phyloP scores from a whole-genome alignment of 2,113 vertebrate species.

The Catharus minimus region DNA sequence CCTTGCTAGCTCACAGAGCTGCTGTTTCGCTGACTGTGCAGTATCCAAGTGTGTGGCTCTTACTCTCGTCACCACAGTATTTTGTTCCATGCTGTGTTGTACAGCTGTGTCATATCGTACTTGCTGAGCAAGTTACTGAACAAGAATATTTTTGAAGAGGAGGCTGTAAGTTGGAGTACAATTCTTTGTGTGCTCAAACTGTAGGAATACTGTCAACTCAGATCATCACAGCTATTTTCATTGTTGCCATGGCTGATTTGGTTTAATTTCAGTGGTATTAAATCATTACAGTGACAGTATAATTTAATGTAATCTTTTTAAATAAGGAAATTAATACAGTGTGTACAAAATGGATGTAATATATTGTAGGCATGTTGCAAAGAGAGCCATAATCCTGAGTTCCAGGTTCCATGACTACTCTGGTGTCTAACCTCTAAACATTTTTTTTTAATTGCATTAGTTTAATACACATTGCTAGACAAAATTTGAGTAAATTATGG shows the following conservation, averaged over 20 bases:
- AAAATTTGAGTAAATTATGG: background rate
- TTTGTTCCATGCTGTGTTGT: background rate
- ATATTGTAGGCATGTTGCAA: background rate
- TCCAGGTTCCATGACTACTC: background rate
- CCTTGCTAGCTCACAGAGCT: background rate
- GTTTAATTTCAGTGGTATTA: background rate
- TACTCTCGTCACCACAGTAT: background rate
- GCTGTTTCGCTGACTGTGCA: background rate
- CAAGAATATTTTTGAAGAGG: background rate
- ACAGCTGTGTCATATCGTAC: background rate
- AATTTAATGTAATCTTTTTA: background rate
- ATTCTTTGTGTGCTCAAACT: background rate
- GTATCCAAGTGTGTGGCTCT: background rate
- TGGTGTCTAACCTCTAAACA: background rate
- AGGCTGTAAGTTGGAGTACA: background rate
- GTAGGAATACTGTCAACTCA: background rate
- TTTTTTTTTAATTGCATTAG: background rate
- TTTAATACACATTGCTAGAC: background rate
- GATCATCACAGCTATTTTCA: background rate
- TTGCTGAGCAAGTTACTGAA: background rate
- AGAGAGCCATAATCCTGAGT: background rate
- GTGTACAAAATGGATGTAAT: background rate
- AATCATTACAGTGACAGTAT: background rate
- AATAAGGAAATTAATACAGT: background rate
- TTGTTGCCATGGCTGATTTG: background rate